Evolutionary conservation across 1,140 invertebrate species (phyloP), one percentile per base, ranked within the genome.

Genomic region (Drosophila setifemur): DNA sequence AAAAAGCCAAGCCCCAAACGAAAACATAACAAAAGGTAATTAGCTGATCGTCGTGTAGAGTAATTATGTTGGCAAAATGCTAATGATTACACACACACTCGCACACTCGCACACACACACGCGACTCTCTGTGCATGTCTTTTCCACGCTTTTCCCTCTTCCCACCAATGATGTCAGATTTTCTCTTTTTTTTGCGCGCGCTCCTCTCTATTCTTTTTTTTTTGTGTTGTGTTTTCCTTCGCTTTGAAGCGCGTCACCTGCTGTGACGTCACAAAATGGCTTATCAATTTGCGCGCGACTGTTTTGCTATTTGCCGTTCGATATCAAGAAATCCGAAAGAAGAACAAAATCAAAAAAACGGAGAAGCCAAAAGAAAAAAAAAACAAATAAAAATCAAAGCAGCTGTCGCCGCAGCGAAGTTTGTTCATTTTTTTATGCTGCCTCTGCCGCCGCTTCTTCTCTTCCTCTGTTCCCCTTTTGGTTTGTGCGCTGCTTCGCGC

Each of bases 31-130:
- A n/a, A n/a, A n/a, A 14, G 33, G 33, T 37, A 37, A 37, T 37
- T 37, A 37, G 33, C 33, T 14, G 5, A 5, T 23, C 2, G 21
- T 23, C 5, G 21, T 35, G 31, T n/a, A 12, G 6, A 12, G 31
- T 35, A 66, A 66, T 66, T 70, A 52, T 52, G 60, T 28, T 50
- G 40, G 33, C 42, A 35, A 71, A 67, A 52, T 43, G 57, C 37
- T 53, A 55, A 58, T 44, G 37, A 53, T 49, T 37, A n/a, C n/a
- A n/a, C n/a, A n/a, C n/a, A n/a, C n/a, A n/a, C n/a, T n/a, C n/a
- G n/a, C n/a, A n/a, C n/a, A n/a, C n/a, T n/a, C n/a, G n/a, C n/a
- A n/a, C n/a, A n/a, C n/a, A n/a, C n/a, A n/a, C n/a, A 37, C 33
- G 3, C 14, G 6, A 7, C 33, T 14, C 11, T 12, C n/a, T 11